Base-by-base conservation (phyloP, 1,140 invertebrate species). In the Drosophila burlai region DNA sequence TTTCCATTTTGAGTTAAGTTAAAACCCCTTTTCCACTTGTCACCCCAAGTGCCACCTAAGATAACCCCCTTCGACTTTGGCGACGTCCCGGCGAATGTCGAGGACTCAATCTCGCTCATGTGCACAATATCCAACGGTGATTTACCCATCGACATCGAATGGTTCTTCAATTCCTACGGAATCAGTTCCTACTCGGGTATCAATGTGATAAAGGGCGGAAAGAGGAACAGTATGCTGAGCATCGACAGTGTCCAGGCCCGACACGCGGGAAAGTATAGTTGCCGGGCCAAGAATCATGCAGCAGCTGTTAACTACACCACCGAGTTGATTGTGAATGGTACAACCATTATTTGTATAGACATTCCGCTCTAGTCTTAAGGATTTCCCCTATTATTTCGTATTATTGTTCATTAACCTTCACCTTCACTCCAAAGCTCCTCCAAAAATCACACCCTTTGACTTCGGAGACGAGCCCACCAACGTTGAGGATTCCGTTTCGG, bases 391-490 rank as follows among this genome's bases (percentile, higher is more conserved):
- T 69, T n/a, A 36, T 61, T 80, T 46, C n/a, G 11, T 21, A 1
- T 34, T 10, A 31, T 66, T 80, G 15, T 11, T 21, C 15, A 34
- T 58, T 80, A 29, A 15, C 13, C 7, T 43, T 11, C 11, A 15
- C 73, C 52, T 60, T 36, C 15, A 54, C 34, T 46, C 42, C 43
- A 59, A 94, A 97, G 96, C 97, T 91, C 94, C 95, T 80, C 96
- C 96, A 66, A 95, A 96, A 94, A 96, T 97, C 93, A 94, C 95
- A 83, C 96, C 96, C 47, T 97, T 97, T 90, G 94, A 95, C 91
- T 95, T 96, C 92, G 96, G 96, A 81, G 96, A 97, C 61, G 96
- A 96, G 77, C 95, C 96, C 54, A 95, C 96, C n/a, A 96, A 97
- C 93, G 96, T 95, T 89, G 97, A 96, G 76, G 96, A 97, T 91